phyloP scores from a whole-genome alignment of 2,113 vertebrate species.

The Crocuta crocuta region DNA sequence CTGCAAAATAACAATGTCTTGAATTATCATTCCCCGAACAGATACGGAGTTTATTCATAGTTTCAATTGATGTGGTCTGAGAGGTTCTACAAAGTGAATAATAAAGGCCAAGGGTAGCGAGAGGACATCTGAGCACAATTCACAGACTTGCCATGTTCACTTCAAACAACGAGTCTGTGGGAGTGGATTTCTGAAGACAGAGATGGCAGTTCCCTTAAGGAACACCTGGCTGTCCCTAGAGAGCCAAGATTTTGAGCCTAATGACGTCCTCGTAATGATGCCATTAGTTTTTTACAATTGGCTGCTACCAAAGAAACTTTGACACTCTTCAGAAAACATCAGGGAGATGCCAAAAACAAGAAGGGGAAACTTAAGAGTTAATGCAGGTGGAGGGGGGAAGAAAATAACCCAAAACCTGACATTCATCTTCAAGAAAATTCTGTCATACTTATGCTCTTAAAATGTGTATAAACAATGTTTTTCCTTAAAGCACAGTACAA shows the following conservation, averaged over 20 bases:
- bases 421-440: conserved; percentile 2
- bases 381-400: not conserved
- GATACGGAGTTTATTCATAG: not conserved
- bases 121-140: not conserved
- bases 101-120: not conserved
- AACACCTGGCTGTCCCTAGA: not conserved
- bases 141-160: not conserved
- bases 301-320: not conserved
- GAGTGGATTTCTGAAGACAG: not conserved
- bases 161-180: not conserved
- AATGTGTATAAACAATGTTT: not conserved
- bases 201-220: not conserved
- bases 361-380: not conserved
- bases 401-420: not conserved
- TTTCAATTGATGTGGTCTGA: not conserved
- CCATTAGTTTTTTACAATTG: not conserved
- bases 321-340: not conserved
- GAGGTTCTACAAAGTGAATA: conserved; percentile 9
- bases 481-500: not conserved
- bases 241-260: not conserved
- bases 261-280: not conserved
- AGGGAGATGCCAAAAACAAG: not conserved
- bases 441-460: not conserved
- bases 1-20: conserved; percentile 11
- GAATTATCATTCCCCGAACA: conserved; percentile 14